Evolutionary conservation across 1,140 invertebrate genomes (phyloP).

Genomic region (Drosophila equinoxialis): DNA sequence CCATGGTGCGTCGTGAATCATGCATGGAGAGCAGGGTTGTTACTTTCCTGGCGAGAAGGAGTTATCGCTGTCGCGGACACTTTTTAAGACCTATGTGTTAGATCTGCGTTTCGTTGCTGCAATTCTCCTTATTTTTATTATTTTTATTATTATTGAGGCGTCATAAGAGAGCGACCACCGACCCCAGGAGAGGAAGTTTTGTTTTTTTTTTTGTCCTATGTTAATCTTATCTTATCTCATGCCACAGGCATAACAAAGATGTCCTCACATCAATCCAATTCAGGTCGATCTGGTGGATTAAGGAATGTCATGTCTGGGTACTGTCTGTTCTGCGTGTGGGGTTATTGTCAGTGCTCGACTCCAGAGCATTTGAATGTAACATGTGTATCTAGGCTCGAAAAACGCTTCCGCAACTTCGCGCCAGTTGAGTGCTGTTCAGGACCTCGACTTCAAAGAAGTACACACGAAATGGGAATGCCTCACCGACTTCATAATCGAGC

Average conservation of each 20-base stretch:
- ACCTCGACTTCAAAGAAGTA: slow-evolving; percentile 18
- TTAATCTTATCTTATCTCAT: slow-evolving; percentile 1
- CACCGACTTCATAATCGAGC: slow-evolving; percentile 21
- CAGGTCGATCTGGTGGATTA: slow-evolving; percentile 4
- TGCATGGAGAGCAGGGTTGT: slow-evolving; percentile 16
- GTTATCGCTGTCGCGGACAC: slow-evolving; percentile 14
- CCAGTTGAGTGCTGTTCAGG: slow-evolving; percentile 22
- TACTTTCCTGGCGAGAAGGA: slow-evolving; percentile 11
- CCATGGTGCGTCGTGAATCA: slow-evolving; percentile 8
- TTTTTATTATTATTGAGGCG: slow-evolving; percentile 31
- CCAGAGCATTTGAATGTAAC: neutral
- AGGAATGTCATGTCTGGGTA: neutral
- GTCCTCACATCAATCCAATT: slow-evolving; percentile 4
- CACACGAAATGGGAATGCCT: slow-evolving; percentile 17
- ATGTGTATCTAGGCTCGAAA: neutral
- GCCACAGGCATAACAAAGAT: slow-evolving; percentile 3
- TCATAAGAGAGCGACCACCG: neutral
- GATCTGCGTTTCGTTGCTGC: slow-evolving; percentile 13
- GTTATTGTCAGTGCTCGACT: slow-evolving; percentile 3
- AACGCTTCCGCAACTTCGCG: slow-evolving; percentile 20
- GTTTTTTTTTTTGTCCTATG: neutral
- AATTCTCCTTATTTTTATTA: slow-evolving; percentile 17
- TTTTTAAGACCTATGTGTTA: slow-evolving; percentile 35
- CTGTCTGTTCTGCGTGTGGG: neutral
- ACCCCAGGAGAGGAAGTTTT: neutral